These are phyloP conservation scores for Caracal caracal DNA, from an alignment of 2,113 vertebrate species.

Conservation along the genomic window DNA sequence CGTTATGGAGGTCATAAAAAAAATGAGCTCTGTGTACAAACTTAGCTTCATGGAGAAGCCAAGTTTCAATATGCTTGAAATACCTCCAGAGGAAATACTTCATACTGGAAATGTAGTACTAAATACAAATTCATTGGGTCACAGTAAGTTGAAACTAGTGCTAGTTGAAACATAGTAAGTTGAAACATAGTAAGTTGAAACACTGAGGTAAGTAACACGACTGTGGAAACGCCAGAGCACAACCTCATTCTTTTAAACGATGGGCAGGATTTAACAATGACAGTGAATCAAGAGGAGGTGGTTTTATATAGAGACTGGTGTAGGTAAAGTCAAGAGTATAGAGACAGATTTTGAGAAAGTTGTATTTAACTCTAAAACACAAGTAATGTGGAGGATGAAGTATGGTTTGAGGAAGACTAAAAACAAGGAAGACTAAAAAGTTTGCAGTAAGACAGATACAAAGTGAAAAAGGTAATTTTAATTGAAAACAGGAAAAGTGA, in stretches of 20 bases:
- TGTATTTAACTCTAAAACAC: not conserved
- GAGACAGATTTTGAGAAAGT: not conserved
- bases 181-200: not conserved
- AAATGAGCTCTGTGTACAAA: not conserved
- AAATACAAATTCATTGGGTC: not conserved
- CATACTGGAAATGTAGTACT: not conserved
- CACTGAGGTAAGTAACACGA: not conserved
- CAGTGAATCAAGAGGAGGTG: not conserved
- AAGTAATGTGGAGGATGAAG: not conserved
- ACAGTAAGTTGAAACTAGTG: not conserved
- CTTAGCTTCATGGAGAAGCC: conserved; percentile 20
- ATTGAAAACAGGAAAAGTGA: not conserved
- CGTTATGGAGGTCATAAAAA: not conserved
- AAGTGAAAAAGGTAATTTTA: not conserved
- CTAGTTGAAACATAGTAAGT: not conserved
- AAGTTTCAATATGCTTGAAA: conserved; percentile 29
- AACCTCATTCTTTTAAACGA: not conserved
- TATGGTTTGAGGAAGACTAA: not conserved
- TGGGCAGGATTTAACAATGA: not conserved
- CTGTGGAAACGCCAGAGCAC: not conserved
- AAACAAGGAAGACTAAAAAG: not conserved
- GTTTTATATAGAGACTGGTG: not conserved
- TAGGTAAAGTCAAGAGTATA: not conserved
- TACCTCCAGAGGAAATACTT: not conserved
- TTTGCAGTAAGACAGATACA: not conserved